Base-by-base conservation (phyloP, 1,140 invertebrate species). In the Caenorhabditis remanei region DNA sequence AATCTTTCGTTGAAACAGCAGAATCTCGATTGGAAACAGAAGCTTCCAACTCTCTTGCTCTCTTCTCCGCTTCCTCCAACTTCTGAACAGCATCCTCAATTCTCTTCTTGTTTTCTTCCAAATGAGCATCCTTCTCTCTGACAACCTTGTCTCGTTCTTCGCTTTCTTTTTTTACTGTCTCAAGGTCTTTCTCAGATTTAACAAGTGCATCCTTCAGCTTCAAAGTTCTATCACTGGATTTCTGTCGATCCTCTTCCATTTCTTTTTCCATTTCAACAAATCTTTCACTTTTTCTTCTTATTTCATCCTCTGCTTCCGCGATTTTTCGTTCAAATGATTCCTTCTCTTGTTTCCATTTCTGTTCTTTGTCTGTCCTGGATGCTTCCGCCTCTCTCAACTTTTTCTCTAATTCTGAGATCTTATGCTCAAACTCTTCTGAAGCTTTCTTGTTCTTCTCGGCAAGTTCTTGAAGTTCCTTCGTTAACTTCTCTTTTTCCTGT, bases 231-330 rank as follows among this genome's bases (percentile, higher is more conserved):
- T 87, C 86, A 6, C 43, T 53, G 7, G 40, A 4, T n/a, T 87
- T 87, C 21, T 83, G 56, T 56, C 86, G 75, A 41, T 87, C 86
- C 21, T 56, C 75, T 43, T 87, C 75, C 40, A 65, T 83, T 24
- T 87, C 86, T 21, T 58, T 41, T 65, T 87, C 86, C 86, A 87
- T 87, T 50, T 87, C 86, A 2, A 55, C 79, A 83, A 87, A 83
- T 16, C 56, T 19, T 24, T 87, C 86, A 43, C 56, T 79, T 48
- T 65, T 87, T n/a, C 79, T 61, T 83, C 84, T 88, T 2, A 65
- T 16, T 21, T 88, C 87, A 40, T 88, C 65, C 55, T 87, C 53
- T 13, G 85, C 67, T 55, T 88, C 85, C 0, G 46, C 46, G 9
- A 82, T 19, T 55, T 63, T 85, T n/a, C 53, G 75, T 16, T 87